These are phyloP conservation scores for Brachionus koreanus DNA, from an alignment of 1,140 invertebrate genomes.

Conservation along the genomic window DNA sequence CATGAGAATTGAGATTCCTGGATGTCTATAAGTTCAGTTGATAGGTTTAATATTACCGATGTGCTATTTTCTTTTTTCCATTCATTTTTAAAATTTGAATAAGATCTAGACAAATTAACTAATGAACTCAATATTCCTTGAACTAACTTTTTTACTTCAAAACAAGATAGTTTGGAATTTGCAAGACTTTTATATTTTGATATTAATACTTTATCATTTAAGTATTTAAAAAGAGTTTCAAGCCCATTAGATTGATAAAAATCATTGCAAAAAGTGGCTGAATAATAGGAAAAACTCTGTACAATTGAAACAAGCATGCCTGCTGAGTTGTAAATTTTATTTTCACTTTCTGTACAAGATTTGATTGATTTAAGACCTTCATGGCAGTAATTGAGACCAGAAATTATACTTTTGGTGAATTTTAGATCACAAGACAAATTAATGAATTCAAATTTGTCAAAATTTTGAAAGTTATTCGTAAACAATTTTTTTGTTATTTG, in stretches of 20 bases:
- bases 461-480: background rate
- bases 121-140: background rate
- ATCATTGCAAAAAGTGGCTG: background rate
- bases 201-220: background rate
- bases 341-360: background rate
- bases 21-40: background rate
- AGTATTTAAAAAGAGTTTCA: background rate
- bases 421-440: background rate
- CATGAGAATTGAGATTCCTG: background rate
- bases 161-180: background rate
- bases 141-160: background rate
- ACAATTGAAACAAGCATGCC: background rate
- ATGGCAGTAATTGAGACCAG: background rate
- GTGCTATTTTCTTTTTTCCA: constrained; percentile 25
- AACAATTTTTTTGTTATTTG: background rate
- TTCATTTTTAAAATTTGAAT: constrained; percentile 24
- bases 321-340: background rate
- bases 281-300: background rate
- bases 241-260: background rate
- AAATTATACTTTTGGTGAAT: background rate
- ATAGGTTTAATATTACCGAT: background rate
- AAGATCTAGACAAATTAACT: background rate
- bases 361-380: background rate
- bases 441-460: background rate
- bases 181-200: background rate